Conservation (phyloP, 2,797 vertebrate species). For the Sebastes minor region DNA sequence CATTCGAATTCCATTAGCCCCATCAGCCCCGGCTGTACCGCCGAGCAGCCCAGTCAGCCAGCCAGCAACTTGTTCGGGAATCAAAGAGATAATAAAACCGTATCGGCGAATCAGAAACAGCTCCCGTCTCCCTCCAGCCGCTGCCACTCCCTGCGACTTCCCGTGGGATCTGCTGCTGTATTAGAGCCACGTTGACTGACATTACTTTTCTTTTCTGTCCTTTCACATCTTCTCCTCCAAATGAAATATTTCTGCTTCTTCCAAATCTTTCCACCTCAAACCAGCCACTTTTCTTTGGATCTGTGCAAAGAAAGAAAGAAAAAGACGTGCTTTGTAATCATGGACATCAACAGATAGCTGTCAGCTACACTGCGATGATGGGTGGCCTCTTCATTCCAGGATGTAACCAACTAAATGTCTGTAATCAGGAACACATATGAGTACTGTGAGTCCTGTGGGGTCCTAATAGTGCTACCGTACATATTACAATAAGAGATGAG, state of each 20-base stretch:
- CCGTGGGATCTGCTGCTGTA: slow-evolving; percentile 55
- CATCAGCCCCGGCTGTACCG: slow-evolving; percentile 46
- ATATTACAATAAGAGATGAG: not conserved
- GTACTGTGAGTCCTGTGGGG: not conserved
- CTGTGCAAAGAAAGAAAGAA: not conserved
- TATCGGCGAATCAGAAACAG: slow-evolving; percentile 78
- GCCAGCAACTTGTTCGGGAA: slow-evolving; percentile 72
- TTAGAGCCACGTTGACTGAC: slow-evolving; percentile 72
- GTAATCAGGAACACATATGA: not conserved
- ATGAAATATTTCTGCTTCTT: slow-evolving; percentile 63
- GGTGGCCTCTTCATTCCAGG: not conserved
- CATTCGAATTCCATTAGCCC: slow-evolving; percentile 82
- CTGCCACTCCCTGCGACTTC: slow-evolving; percentile 28
- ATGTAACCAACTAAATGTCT: not conserved
- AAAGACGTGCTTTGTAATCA: slow-evolving; percentile 9
- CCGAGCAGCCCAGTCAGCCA: slow-evolving; percentile 56
- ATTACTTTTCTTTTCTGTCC: slow-evolving; percentile 60
- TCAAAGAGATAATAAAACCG: slow-evolving; percentile 81
- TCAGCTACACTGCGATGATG: not conserved
- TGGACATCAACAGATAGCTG: not conserved
- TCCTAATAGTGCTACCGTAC: not conserved
- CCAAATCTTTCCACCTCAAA: not conserved
- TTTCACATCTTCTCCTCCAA: slow-evolving; percentile 56
- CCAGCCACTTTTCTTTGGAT: not conserved
- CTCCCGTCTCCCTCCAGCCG: slow-evolving; percentile 24